A percentile compares a stretch with the other conserved stretches of the same genome.
These are phyloP conservation scores for Brenthis ino DNA, from an alignment of 2,888 invertebrate genomes.

Conservation along the genomic window DNA sequence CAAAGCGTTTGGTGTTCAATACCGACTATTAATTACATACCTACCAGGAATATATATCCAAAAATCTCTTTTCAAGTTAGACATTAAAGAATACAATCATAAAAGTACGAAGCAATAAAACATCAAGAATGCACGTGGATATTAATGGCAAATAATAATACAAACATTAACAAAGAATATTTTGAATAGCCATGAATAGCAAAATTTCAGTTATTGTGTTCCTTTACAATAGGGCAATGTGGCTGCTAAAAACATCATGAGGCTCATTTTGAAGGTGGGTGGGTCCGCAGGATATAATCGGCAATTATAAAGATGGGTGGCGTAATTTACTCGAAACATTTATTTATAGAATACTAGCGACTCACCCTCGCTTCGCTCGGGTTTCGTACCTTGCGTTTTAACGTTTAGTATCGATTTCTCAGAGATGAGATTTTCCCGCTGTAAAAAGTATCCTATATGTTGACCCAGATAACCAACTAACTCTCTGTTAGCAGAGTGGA, in stretches of 20 bases:
- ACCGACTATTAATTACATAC: conserved; percentile 26
- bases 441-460: too few relatives aligned
- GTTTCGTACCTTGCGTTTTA: too few relatives aligned
- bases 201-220: conserved; percentile 59
- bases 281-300: conserved; percentile 38
- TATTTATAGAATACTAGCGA: background rate
- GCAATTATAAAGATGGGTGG: conserved; percentile 43
- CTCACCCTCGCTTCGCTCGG: too few relatives aligned
- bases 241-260: conserved; percentile 47
- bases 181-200: conserved; percentile 51
- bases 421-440: too few relatives aligned
- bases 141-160: conserved; percentile 50
- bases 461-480: too few relatives aligned
- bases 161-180: conserved; percentile 50
- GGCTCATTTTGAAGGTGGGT: conserved; percentile 47
- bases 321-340: conserved; percentile 18
- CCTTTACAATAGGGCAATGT: conserved; percentile 53
- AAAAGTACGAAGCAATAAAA: conserved; percentile 43
- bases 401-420: too few relatives aligned
- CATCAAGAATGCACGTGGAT: conserved; percentile 44
- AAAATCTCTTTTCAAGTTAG: conserved; percentile 29
- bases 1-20: conserved; percentile 16
- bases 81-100: conserved; percentile 33
- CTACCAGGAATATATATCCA: conserved; percentile 18
- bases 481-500: too few relatives aligned